These are phyloP conservation scores for Lapara coniferarum DNA, from an alignment of 2,888 invertebrate genomes.

Conservation along the genomic window DNA sequence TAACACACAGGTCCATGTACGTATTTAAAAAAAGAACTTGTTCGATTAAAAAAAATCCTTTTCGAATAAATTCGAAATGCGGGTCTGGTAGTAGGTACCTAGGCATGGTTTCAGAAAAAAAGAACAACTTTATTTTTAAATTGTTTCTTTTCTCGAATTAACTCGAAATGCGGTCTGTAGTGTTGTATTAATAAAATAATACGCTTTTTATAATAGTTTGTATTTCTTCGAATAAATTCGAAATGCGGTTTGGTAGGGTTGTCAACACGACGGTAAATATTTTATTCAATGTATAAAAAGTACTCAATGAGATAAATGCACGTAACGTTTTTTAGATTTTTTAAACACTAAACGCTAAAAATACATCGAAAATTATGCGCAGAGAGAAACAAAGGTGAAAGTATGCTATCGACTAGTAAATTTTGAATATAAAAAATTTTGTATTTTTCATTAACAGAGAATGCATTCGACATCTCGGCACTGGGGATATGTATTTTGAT, in stretches of 20 bases:
- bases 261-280: slow-evolving; percentile 65
- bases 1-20: slow-evolving; percentile 74
- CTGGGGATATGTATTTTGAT: slow-evolving; percentile 76
- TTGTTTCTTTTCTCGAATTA: slow-evolving; percentile 24
- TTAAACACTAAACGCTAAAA: slow-evolving; percentile 73
- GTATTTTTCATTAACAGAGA: slow-evolving; percentile 58
- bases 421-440: slow-evolving; percentile 81
- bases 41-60: slow-evolving; percentile 50
- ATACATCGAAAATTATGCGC: slow-evolving; percentile 76
- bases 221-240: slow-evolving; percentile 51
- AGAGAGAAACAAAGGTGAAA: slow-evolving; percentile 62
- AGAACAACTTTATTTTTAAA: slow-evolving; percentile 27
- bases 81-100: background rate
- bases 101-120: background rate
- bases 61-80: slow-evolving; percentile 12
- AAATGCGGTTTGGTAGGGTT: slow-evolving; percentile 80
- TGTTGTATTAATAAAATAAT: slow-evolving; percentile 27
- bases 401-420: slow-evolving; percentile 79
- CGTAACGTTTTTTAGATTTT: slow-evolving; percentile 68
- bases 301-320: slow-evolving; percentile 72
- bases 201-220: slow-evolving; percentile 36
- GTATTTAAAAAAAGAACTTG: slow-evolving; percentile 66
- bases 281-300: slow-evolving; percentile 59
- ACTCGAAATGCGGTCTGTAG: slow-evolving; percentile 20
- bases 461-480: slow-evolving; percentile 73